A percentile compares a stretch with the other conserved stretches of the same genome.
These are phyloP conservation scores for Ascidia mentula DNA, from an alignment of 23 tunicate species.

Conservation along the genomic window DNA sequence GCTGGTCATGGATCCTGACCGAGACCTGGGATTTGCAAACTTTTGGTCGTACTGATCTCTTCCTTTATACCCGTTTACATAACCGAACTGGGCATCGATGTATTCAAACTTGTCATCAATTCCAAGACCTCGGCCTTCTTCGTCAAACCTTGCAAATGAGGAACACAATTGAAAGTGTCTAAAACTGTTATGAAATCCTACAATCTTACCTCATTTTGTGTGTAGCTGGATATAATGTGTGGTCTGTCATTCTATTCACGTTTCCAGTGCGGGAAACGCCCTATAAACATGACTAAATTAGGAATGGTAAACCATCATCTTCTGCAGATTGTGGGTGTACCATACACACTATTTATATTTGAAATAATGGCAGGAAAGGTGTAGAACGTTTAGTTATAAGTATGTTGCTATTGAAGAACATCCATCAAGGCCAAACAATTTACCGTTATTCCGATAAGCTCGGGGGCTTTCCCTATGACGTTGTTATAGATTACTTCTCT, in stretches of 20 bases:
- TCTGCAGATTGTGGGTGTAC: no score
- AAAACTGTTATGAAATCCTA: not conserved
- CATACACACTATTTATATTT: no score
- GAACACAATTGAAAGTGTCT: not conserved
- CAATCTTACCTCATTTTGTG: constrained; percentile 78
- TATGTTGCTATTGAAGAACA: no score
- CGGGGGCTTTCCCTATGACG: constrained; percentile 86
- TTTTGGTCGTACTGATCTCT: constrained; percentile 63
- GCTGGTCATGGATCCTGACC: constrained; percentile 16
- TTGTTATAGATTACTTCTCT: constrained; percentile 48
- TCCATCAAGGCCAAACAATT: no score
- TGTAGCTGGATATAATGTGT: constrained; percentile 63
- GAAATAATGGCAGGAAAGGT: no score
- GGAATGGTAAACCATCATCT: no score
- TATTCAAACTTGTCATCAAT: constrained; percentile 57
- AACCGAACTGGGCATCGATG: constrained; percentile 50
- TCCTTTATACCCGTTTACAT: constrained; percentile 71
- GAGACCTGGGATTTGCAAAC: constrained; percentile 20
- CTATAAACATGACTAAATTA: constrained; percentile 57
- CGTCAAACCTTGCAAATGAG: constrained; percentile 53
- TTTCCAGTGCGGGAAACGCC: constrained; percentile 63
- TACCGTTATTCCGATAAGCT: constrained; percentile 73
- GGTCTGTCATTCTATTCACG: constrained; percentile 93
- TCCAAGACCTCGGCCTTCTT: constrained; percentile 66
- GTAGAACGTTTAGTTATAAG: no score